phyloP scores from a whole-genome alignment of 2,888 invertebrate species.

The Ferdinandea cuprea region DNA sequence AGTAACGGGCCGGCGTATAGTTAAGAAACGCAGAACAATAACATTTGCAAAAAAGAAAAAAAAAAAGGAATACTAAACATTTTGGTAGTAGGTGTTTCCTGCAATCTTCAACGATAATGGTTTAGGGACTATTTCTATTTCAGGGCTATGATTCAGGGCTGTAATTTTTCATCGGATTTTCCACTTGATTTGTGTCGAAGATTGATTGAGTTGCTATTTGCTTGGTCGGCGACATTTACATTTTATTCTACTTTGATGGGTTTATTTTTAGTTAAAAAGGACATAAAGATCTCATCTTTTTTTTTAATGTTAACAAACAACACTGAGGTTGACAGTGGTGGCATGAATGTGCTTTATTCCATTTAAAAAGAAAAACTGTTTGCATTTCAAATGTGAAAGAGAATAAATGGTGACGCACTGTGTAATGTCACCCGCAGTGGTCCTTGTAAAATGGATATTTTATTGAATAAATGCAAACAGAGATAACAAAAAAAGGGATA shows the following conservation, averaged over 20 bases:
- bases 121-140: constrained; percentile 42
- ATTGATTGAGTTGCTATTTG: constrained; percentile 56
- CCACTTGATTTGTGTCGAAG: constrained; percentile 53
- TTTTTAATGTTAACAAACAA: not conserved
- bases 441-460: constrained; percentile 30
- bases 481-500: not conserved
- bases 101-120: constrained; percentile 41
- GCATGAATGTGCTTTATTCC: not conserved
- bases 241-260: constrained; percentile 36
- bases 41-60: constrained; percentile 24
- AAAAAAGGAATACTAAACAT: constrained; percentile 16
- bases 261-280: constrained; percentile 6
- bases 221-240: constrained; percentile 24
- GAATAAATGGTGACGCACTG: constrained; percentile 22
- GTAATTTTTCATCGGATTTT: constrained; percentile 53
- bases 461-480: constrained; percentile 24
- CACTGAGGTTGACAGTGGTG: constrained; percentile 23
- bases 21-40: constrained; percentile 46
- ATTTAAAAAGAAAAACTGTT: constrained; percentile 1
- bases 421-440: constrained; percentile 14
- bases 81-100: constrained; percentile 17
- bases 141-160: constrained; percentile 13
- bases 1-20: not conserved
- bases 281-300: not conserved
- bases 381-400: constrained; percentile 1